Evolutionary conservation across 1,140 invertebrate genomes (phyloP).

Genomic region (Drosophila sulfurigaster): DNA sequence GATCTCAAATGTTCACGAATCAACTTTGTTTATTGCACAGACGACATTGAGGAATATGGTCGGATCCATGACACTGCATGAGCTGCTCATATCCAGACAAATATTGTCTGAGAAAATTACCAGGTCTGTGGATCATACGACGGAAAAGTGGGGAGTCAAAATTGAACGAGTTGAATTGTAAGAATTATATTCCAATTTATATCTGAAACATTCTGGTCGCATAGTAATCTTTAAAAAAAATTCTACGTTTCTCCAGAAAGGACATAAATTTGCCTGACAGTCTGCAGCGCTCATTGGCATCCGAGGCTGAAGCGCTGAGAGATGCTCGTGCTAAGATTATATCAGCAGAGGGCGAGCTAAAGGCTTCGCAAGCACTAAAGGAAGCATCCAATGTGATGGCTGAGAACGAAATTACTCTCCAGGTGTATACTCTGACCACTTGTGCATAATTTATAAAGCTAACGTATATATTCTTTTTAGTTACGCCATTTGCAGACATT

Average conservation of each 20-base stretch:
- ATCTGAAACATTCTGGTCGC: no score
- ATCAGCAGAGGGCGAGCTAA: constrained; percentile 93
- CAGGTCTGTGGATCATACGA: constrained; percentile 59
- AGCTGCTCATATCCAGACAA: constrained; percentile 86
- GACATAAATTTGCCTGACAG: constrained; percentile 94
- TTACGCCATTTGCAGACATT: constrained; percentile 89
- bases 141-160: constrained; percentile 94
- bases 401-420: constrained; percentile 94
- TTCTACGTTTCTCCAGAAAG: constrained; percentile 87
- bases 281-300: constrained; percentile 93
- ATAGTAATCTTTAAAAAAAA: no score
- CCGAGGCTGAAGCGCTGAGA: constrained; percentile 92
- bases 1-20: constrained; percentile 91
- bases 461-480: constrained; percentile 19
- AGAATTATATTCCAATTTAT: background rate
- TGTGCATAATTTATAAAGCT: no score
- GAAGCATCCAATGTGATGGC: constrained; percentile 97
- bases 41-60: constrained; percentile 90
- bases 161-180: constrained; percentile 98
- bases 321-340: constrained; percentile 91
- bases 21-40: constrained; percentile 87
- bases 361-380: constrained; percentile 94
- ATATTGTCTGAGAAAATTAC: constrained; percentile 54
- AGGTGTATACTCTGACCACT: constrained; percentile 85
- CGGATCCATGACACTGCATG: constrained; percentile 89